These are phyloP conservation scores for Pterois miles DNA, from an alignment of 2,797 vertebrate species.

Conservation along the genomic window DNA sequence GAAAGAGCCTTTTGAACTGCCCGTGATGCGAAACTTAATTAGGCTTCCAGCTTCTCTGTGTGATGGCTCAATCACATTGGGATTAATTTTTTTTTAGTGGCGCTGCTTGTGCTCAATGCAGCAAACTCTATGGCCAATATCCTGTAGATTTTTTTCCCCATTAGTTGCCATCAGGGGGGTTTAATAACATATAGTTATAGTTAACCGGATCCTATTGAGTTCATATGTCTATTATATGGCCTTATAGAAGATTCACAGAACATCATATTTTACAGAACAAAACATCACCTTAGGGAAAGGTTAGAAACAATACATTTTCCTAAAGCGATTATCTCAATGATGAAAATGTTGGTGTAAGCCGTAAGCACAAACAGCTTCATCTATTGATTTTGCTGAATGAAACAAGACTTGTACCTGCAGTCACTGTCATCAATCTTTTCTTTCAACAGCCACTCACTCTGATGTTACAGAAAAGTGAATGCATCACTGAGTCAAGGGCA, in stretches of 20 bases:
- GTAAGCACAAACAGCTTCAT: not conserved
- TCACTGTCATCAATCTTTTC: not conserved
- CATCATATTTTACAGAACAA: not conserved
- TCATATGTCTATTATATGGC: not conserved
- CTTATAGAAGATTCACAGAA: not conserved
- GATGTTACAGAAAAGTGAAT: conserved; percentile 6
- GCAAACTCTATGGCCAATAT: not conserved
- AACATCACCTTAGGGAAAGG: not conserved
- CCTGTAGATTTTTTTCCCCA: not conserved
- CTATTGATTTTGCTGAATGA: conserved; percentile 6
- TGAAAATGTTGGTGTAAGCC: not conserved
- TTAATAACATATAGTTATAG: not conserved
- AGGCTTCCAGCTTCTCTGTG: not conserved
- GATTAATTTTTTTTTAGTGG: not conserved
- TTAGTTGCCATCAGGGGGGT: not conserved
- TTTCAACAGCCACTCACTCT: not conserved
- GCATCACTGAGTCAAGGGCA: conserved; percentile 10
- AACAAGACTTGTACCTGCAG: not conserved
- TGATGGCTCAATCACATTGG: not conserved
- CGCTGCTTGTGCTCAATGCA: not conserved
- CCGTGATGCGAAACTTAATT: not conserved
- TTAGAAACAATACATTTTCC: not conserved
- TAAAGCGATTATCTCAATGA: not conserved
- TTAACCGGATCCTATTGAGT: not conserved
- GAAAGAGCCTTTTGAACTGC: not conserved